Evolutionary conservation across 2,113 vertebrate genomes (phyloP), one percentile per base, ranked within the genome.

Genomic region (Lagopus muta): DNA sequence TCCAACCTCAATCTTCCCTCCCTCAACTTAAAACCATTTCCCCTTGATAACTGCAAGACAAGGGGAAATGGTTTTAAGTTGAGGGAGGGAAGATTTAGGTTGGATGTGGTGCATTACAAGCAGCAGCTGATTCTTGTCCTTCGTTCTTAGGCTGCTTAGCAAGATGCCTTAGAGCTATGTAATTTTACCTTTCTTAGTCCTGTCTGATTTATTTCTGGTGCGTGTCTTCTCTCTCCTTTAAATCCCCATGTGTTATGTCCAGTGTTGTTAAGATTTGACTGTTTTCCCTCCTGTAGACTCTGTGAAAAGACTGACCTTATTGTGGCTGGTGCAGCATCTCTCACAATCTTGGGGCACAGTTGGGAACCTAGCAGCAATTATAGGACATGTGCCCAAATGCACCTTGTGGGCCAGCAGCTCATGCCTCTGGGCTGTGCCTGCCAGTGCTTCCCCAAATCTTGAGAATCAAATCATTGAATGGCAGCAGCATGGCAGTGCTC

Each of bases 351-450:
- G 55, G 25, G 10, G 22, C 36, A 71, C 43, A 36, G 15, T 12
- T 1, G 7, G 77, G 76, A 65, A 34, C 47, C 22, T 47, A 47
- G 4, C 14, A 70, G 24, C 20, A 19, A 48, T 30, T 7, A 34
- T 14, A 79, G 79, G 25, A 58, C 58, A 45, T 19, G 20, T 0
- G 2, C 28, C 19, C 6, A 50, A 61, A 20, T 0, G 2, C 9
- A 8, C 6, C 19, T 43, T 1, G 2, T 8, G 19, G 71, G 47
- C 57, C 87, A 72, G 70, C 57, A 64, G 50, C 13, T 24, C 13
- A n/a, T 67, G 1, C 6, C 10, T 19, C 34, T 38, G 20, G 67
- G 48, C 60, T 57, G 32, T 73, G 58, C 34, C 67, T 54, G 5
- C 60, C 16, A 24, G 36, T 64, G 36, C 61, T 64, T 64, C 36